Percentiles rank a stretch among this genome's conserved stretches.
These are phyloP conservation scores for Pteruthius melanotis DNA, from an alignment of 2,113 vertebrate genomes.

Conservation along the genomic window DNA sequence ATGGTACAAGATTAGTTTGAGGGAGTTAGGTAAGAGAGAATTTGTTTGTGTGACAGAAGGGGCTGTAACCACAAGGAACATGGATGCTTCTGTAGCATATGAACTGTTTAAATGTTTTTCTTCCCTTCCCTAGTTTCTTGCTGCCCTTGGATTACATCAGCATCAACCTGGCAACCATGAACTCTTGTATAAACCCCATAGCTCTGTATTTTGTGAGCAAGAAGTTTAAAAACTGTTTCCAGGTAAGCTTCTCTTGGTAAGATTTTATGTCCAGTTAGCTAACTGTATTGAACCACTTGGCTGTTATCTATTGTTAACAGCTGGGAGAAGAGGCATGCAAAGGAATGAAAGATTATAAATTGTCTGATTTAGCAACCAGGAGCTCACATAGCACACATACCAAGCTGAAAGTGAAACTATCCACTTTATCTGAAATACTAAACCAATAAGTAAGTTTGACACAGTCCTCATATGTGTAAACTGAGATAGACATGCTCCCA, in stretches of 20 bases:
- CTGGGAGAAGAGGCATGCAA: not conserved
- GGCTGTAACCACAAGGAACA: not conserved
- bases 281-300: not conserved
- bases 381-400: not conserved
- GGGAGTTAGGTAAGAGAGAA: not conserved
- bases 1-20: not conserved
- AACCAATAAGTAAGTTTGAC: not conserved
- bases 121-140: conserved; percentile 79
- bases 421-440: not conserved
- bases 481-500: not conserved
- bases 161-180: conserved; percentile 92
- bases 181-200: conserved; percentile 98
- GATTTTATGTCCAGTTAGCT: not conserved
- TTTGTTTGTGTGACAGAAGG: not conserved
- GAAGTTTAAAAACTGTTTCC: conserved; percentile 97
- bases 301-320: not conserved
- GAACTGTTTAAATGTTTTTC: conserved; percentile 5
- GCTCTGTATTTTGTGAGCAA: conserved; percentile 96
- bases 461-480: not conserved
- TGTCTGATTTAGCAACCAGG: not conserved
- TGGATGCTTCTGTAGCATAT: not conserved
- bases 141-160: conserved; percentile 90
- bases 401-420: not conserved
- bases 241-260: conserved; percentile 75
- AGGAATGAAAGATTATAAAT: not conserved